Evolutionary conservation across 1,140 invertebrate genomes (phyloP).

Genomic region (Prorops nasuta): DNA sequence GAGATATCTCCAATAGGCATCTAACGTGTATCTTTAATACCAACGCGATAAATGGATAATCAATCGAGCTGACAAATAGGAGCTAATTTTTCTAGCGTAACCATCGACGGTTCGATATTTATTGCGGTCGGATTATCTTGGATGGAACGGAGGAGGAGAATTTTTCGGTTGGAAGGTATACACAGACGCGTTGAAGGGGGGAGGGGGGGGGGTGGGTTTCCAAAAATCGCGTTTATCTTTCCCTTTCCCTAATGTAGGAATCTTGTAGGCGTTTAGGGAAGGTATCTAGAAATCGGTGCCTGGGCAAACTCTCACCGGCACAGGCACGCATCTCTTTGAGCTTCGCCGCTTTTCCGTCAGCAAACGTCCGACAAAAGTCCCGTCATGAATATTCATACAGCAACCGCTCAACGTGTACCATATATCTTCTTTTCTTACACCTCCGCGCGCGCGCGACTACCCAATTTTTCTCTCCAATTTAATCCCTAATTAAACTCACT

Average conservation of each 20-base stretch:
- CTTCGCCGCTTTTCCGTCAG: conserved; percentile 22
- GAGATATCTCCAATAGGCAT: no score
- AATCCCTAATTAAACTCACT: no score
- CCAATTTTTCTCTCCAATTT: no score
- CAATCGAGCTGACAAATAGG: no score
- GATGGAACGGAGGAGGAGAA: conserved; percentile 12
- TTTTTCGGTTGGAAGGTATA: not conserved
- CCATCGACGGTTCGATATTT: no score
- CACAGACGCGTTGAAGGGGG: not conserved
- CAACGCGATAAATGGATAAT: no score
- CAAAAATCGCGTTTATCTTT: conserved; percentile 40
- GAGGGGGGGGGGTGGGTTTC: not conserved
- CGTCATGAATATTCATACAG: conserved; percentile 35
- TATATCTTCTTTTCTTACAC: not conserved
- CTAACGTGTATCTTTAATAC: no score
- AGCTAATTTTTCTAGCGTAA: no score
- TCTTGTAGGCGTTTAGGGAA: conserved; percentile 22
- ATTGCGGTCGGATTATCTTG: no score
- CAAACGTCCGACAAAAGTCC: conserved; percentile 26
- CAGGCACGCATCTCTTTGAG: conserved; percentile 28
- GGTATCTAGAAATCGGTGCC: conserved; percentile 24
- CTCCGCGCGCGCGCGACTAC: no score
- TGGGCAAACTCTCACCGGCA: conserved; percentile 32
- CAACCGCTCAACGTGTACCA: not conserved
- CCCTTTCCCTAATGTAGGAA: conserved; percentile 41